Evolutionary conservation across 2,797 vertebrate genomes (phyloP), one percentile per base, ranked within the genome.

Genomic region (Sciurus carolinensis): DNA sequence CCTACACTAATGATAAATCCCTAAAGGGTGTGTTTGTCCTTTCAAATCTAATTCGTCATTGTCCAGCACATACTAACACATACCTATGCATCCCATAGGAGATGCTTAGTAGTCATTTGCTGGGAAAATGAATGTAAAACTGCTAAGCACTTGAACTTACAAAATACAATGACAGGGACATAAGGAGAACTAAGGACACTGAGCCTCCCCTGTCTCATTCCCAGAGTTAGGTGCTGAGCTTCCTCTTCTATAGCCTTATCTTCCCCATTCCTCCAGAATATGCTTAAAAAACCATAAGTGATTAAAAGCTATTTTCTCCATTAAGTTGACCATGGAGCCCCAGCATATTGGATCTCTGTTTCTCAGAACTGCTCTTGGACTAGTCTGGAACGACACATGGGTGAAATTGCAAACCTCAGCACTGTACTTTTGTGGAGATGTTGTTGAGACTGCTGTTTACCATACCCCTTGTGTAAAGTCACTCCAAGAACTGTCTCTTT

Each of bases 21-120:
- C 17, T 0, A 30, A 79, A 95, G 22, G 33, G 44, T 28, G 7
- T 86, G 54, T 18, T 5, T 87, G 1, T 64, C 24, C 20, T 95
- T 92, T 80, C 14, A 50, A 81, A 91, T 57, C 42, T 69, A 88
- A 62, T 73, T 92, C 54, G 17, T 79, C 57, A 24, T 81, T 73
- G 11, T 94, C 50, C 11, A 83, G 52, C 15, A 28, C 8, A 36
- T 52, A 52, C 52, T 20, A 83, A 59, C 22, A 28, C 8, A 42
- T 44, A 52, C 44, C 33, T 90, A 80, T 26, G 59, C 59, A 26
- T 28, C 30, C 54, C n/a, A n/a, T 30, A 67, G 39, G 47, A 75
- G 18, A 36, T 11, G 6, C 77, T 88, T 85, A 44, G 4, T 52
- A 24, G 80, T 85, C 82, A 50, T 57, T 47, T 77, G 17, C 36